phyloP scores from a whole-genome alignment of 23 tunicate species.

The Aplidium turbinatum region DNA sequence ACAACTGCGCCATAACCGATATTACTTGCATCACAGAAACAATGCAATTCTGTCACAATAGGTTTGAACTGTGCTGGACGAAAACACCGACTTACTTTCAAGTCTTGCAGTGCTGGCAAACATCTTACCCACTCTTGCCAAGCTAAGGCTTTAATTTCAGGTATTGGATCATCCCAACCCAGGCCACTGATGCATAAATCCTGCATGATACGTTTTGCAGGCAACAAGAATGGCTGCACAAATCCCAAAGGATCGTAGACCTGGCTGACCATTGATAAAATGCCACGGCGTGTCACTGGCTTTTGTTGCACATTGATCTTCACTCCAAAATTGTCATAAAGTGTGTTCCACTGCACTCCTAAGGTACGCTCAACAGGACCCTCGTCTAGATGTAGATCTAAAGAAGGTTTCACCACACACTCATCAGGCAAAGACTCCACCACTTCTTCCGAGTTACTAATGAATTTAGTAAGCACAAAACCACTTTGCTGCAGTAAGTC shows the following conservation, averaged over 20 bases:
- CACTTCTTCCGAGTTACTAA: constrained; percentile 4
- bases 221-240: constrained; percentile 9
- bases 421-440: background rate
- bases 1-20: constrained; percentile 23
- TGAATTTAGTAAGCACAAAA: constrained; percentile 16
- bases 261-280: constrained; percentile 8
- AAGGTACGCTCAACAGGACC: background rate
- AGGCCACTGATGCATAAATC: background rate
- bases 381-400: constrained; percentile 9
- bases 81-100: constrained; percentile 15
- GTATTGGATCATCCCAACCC: constrained; percentile 24
- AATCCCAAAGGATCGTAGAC: constrained; percentile 33
- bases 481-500: background rate
- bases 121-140: constrained; percentile 20
- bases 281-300: constrained; percentile 24
- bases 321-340: constrained; percentile 4
- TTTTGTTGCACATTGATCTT: constrained; percentile 1
- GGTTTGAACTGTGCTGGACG: too few species aligned
- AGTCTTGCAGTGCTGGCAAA: constrained; percentile 7
- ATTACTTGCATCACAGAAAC: constrained; percentile 32
- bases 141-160: background rate
- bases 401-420: too few species aligned
- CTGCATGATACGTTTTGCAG: constrained; percentile 10
- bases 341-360: constrained; percentile 15
- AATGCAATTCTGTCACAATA: constrained; percentile 7